A percentile compares a stretch with the other conserved stretches of the same genome.
phyloP scores from a whole-genome alignment of 92 coral and sea anemone genomes.

The Palythoa caribaeorum region DNA sequence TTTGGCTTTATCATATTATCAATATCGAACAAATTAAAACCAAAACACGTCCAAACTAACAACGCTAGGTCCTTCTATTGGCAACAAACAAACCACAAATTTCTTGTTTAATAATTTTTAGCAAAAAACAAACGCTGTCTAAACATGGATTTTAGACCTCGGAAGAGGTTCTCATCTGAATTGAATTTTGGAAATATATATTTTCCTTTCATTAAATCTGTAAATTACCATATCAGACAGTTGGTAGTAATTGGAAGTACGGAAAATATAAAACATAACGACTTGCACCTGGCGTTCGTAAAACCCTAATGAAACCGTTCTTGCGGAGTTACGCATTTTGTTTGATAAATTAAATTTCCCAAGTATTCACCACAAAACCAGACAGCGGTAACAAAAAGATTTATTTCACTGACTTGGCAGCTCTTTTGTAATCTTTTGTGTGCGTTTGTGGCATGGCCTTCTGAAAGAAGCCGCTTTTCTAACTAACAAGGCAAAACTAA shows the following conservation, averaged over 20 bases:
- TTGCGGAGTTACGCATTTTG: not conserved
- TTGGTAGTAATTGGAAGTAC: not conserved
- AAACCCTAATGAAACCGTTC: constrained; percentile 14
- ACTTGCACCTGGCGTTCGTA: constrained; percentile 32
- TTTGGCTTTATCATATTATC: constrained; percentile 6
- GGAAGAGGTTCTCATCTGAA: not conserved
- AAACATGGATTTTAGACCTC: not conserved
- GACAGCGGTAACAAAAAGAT: not conserved
- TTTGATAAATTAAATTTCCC: not conserved
- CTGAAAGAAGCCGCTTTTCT: not conserved
- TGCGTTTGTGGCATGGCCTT: too few relatives aligned
- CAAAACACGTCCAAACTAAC: not conserved
- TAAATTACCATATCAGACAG: constrained; percentile 6
- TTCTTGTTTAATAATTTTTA: not conserved
- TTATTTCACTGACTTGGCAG: not conserved
- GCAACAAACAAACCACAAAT: not conserved
- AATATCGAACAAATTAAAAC: not conserved
- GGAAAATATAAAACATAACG: not conserved
- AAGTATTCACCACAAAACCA: constrained; percentile 3
- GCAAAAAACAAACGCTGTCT: not conserved
- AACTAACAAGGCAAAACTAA: not conserved
- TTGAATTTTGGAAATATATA: constrained; percentile 5
- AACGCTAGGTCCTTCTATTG: not conserved
- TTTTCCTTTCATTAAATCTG: constrained; percentile 1
- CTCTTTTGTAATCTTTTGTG: not conserved